Conservation (phyloP, 1,140 invertebrate species). For the Druon quercuslanigerum region DNA sequence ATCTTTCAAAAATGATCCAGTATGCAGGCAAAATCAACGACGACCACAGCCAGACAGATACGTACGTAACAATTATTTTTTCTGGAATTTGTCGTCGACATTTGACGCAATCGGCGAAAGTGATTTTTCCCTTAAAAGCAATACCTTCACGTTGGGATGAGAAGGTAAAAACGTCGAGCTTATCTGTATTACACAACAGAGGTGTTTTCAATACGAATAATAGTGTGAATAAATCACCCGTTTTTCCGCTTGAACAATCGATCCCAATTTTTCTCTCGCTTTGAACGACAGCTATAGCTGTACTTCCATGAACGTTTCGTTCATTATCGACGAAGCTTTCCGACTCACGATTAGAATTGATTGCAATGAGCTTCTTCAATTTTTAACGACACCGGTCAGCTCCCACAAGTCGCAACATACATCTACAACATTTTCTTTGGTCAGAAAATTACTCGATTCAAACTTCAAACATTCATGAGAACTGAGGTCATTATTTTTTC, state of each 20-base stretch:
- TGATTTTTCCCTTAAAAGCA: too few relatives aligned
- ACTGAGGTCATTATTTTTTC: not conserved
- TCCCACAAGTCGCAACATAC: not conserved
- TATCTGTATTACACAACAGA: not conserved
- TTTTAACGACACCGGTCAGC: not conserved
- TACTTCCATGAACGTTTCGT: constrained; percentile 11
- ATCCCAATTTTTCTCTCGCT: not conserved
- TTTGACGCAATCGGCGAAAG: too few relatives aligned
- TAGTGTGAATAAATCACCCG: constrained; percentile 5
- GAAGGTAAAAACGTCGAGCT: too few relatives aligned
- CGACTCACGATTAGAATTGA: constrained; percentile 17
- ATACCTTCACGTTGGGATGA: too few relatives aligned
- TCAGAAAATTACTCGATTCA: constrained; percentile 18
- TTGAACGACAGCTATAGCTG: not conserved
- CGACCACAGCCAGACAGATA: too few relatives aligned
- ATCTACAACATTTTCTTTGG: not conserved
- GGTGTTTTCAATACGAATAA: constrained; percentile 12
- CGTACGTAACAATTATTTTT: too few relatives aligned
- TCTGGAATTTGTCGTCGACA: too few relatives aligned
- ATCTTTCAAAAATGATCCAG: too few relatives aligned
- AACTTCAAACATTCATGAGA: not conserved
- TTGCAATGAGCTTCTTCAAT: constrained; percentile 22
- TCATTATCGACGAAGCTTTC: constrained; percentile 28
- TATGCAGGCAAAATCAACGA: too few relatives aligned
- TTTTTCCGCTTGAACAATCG: constrained; percentile 14